Evolutionary conservation across 2,113 vertebrate species (phyloP).

Genomic region (Poecilia latipinna): DNA sequence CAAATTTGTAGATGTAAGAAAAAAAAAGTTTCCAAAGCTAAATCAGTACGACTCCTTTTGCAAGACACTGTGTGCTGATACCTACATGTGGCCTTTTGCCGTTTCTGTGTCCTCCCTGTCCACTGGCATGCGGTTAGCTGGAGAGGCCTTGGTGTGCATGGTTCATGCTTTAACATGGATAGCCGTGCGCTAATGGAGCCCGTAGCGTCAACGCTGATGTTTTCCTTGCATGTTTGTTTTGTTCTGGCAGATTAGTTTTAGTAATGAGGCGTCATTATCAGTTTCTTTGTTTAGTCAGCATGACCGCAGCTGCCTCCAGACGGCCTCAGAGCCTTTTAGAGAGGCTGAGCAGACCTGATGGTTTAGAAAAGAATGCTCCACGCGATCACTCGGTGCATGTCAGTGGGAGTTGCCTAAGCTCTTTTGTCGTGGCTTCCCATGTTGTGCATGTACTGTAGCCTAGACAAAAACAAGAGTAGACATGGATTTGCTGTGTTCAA

Average conservation of each 20-base stretch:
- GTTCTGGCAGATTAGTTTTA: slow-evolving; percentile 42
- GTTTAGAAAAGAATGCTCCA: slow-evolving; percentile 6
- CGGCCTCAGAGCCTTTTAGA: slow-evolving; percentile 19
- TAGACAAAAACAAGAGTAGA: slow-evolving; percentile 17
- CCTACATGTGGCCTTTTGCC: slow-evolving; percentile 14
- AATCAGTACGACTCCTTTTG: slow-evolving; percentile 3
- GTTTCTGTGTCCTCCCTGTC: slow-evolving; percentile 27
- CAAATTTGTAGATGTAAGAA: no score
- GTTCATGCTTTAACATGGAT: slow-evolving; percentile 31
- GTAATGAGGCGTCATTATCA: slow-evolving; percentile 26
- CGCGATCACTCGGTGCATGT: slow-evolving; percentile 47
- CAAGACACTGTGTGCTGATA: not conserved
- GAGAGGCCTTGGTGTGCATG: slow-evolving; percentile 57
- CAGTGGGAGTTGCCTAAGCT: slow-evolving; percentile 19
- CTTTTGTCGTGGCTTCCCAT: slow-evolving; percentile 8
- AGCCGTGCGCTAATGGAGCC: slow-evolving; percentile 1
- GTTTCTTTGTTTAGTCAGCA: slow-evolving; percentile 53
- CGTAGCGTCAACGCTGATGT: slow-evolving; percentile 19
- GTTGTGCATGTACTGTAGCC: slow-evolving; percentile 61
- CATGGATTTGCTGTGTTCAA: slow-evolving; percentile 43
- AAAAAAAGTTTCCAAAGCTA: no score
- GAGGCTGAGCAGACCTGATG: slow-evolving; percentile 18
- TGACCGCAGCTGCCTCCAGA: slow-evolving; percentile 45
- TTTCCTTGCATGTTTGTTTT: slow-evolving; percentile 64
- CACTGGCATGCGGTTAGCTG: slow-evolving; percentile 60